Evolutionary conservation across 2,113 vertebrate genomes (phyloP).

Genomic region (Galemys pyrenaicus): DNA sequence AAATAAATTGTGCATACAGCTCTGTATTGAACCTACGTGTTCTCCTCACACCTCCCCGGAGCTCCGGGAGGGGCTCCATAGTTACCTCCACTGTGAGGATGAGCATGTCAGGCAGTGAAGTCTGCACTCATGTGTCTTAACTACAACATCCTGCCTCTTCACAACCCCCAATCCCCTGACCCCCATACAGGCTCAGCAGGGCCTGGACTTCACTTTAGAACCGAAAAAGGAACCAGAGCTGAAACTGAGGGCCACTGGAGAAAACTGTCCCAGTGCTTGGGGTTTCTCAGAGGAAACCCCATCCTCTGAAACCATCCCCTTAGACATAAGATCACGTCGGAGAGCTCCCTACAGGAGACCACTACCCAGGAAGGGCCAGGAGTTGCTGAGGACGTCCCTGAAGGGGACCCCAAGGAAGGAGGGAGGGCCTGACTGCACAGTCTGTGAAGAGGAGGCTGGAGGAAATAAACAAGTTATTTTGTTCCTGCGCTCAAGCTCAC

Average conservation of each 20-base stretch:
- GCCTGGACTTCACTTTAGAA: no score
- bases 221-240: accelerated
- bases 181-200: accelerated
- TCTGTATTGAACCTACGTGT: background rate
- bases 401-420: background rate
- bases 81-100: background rate
- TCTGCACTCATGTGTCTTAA: background rate
- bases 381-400: background rate
- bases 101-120: background rate
- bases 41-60: background rate
- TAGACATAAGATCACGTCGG: background rate
- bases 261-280: background rate
- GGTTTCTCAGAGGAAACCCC: background rate
- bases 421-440: background rate
- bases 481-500: slow-evolving; percentile 68
- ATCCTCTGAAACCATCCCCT: background rate
- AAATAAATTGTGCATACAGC: no score
- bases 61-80: background rate
- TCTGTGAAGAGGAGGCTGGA: slow-evolving; percentile 61
- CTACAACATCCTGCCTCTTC: accelerated
- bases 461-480: slow-evolving; percentile 80
- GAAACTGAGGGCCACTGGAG: background rate
- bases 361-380: no score
- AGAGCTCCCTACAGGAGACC: no score
- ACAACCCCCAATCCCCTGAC: background rate